Evolutionary conservation across 2,888 invertebrate species (phyloP).

Genomic region (Meteorus cinctellus): DNA sequence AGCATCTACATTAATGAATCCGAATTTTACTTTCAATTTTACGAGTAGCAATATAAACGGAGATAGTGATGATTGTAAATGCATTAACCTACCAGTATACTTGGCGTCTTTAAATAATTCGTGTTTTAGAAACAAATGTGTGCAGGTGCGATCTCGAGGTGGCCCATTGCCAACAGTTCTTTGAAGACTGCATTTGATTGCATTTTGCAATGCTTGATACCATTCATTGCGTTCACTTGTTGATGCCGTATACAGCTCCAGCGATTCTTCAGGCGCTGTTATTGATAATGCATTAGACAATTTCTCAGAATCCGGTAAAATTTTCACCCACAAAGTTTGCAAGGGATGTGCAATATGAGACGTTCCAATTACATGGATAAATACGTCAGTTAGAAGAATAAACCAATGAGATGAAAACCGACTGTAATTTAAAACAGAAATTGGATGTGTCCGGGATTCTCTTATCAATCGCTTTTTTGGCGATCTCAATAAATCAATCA

Average conservation of each 20-base stretch:
- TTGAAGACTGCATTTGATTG: constrained; percentile 81
- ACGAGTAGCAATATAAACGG: too few relatives aligned
- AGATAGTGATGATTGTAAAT: too few relatives aligned
- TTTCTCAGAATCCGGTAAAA: constrained; percentile 80
- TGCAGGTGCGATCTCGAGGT: constrained; percentile 82
- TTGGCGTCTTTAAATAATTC: constrained; percentile 84
- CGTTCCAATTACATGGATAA: constrained; percentile 84
- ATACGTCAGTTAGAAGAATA: constrained; percentile 86
- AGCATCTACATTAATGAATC: constrained; percentile 21
- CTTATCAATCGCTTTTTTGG: constrained; percentile 84
- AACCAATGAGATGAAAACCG: constrained; percentile 87
- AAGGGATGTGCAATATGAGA: constrained; percentile 81
- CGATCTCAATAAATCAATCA: constrained; percentile 78
- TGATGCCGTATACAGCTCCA: constrained; percentile 80
- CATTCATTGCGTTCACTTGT: constrained; percentile 86
- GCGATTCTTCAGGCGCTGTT: constrained; percentile 85
- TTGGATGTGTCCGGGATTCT: constrained; percentile 83
- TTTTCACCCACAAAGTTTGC: constrained; percentile 87
- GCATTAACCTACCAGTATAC: constrained; percentile 77
- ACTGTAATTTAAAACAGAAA: constrained; percentile 82
- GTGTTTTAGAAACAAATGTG: constrained; percentile 83
- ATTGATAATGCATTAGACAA: constrained; percentile 80
- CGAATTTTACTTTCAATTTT: constrained; percentile 1
- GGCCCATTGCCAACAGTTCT: constrained; percentile 79
- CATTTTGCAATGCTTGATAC: constrained; percentile 84